Conservation (phyloP, 1,140 invertebrate genomes). For the Drosophila azteca region DNA sequence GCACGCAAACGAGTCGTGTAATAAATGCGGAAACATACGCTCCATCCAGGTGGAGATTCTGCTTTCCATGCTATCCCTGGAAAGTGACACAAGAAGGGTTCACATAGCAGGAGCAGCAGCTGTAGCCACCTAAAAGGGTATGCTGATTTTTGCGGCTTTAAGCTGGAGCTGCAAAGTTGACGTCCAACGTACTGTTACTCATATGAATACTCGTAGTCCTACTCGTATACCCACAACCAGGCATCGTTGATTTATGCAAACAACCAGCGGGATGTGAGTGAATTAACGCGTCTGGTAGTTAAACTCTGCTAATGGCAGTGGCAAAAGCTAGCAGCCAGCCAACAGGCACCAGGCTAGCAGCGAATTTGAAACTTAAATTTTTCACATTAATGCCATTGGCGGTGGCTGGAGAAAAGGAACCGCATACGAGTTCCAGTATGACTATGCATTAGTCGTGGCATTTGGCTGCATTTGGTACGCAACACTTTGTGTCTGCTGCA, state of each 20-base stretch:
- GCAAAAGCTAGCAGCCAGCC: conserved; percentile 35
- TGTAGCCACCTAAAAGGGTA: conserved; percentile 38
- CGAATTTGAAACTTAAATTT: conserved; percentile 67
- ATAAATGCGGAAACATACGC: conserved; percentile 63
- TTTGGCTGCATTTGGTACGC: conserved; percentile 1
- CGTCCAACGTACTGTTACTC: conserved; percentile 19
- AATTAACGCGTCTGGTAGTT: conserved; percentile 68
- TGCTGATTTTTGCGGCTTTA: conserved; percentile 76
- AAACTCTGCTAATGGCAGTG: conserved; percentile 72
- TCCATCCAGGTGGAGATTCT: conserved; percentile 49
- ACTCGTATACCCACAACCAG: background rate
- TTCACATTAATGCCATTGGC: conserved; percentile 49
- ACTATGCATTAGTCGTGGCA: conserved; percentile 20
- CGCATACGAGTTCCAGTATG: conserved; percentile 19
- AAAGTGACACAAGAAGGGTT: conserved; percentile 26
- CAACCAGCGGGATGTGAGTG: conserved; percentile 66
- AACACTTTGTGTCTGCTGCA: conserved; percentile 1
- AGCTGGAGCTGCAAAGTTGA: conserved; percentile 46
- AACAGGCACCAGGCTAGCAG: conserved; percentile 8
- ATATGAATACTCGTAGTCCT: conserved; percentile 15
- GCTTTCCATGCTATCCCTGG: background rate
- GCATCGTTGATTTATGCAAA: conserved; percentile 73
- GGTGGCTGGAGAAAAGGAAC: conserved; percentile 19
- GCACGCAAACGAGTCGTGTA: conserved; percentile 47
- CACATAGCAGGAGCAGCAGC: too few relatives aligned